phyloP scores from a whole-genome alignment of 1,140 invertebrate species.

The Pseudomyrmex cubaensis region DNA sequence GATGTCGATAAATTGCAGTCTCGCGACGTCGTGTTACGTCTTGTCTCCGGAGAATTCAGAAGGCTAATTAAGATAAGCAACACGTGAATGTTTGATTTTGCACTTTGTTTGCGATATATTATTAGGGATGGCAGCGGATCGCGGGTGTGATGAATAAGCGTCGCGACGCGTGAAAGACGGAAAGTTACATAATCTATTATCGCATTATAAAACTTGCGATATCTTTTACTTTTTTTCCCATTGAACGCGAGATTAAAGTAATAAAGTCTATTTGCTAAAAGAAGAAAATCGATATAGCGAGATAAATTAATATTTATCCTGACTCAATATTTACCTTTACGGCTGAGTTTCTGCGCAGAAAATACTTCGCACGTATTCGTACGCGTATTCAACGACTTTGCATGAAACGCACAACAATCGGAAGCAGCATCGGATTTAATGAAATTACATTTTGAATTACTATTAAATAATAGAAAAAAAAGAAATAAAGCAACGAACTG shows the following conservation, averaged over 20 bases:
- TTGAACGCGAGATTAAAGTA: neutral
- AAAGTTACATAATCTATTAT: constrained; percentile 1
- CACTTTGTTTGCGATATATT: neutral
- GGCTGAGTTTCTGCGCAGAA: no score
- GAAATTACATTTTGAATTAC: no score
- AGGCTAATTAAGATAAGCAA: neutral
- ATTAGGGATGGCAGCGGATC: neutral
- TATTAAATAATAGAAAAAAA: no score
- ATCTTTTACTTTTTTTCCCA: neutral
- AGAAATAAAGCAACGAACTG: no score
- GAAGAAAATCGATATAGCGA: neutral
- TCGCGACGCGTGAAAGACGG: neutral
- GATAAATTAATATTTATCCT: neutral
- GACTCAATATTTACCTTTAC: no score
- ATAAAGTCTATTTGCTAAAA: neutral
- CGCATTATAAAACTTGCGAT: neutral
- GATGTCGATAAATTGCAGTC: constrained; percentile 12
- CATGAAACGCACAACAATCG: no score
- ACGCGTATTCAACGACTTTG: no score
- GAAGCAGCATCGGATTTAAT: no score
- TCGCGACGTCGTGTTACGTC: neutral
- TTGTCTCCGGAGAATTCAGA: neutral
- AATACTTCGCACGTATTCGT: no score
- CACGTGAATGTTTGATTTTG: constrained; percentile 12
- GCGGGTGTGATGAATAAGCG: neutral